Percentiles rank a stretch among this genome's conserved stretches.
Evolutionary conservation across 2,888 invertebrate genomes (phyloP).

Genomic region (Campopleginae sp.): DNA sequence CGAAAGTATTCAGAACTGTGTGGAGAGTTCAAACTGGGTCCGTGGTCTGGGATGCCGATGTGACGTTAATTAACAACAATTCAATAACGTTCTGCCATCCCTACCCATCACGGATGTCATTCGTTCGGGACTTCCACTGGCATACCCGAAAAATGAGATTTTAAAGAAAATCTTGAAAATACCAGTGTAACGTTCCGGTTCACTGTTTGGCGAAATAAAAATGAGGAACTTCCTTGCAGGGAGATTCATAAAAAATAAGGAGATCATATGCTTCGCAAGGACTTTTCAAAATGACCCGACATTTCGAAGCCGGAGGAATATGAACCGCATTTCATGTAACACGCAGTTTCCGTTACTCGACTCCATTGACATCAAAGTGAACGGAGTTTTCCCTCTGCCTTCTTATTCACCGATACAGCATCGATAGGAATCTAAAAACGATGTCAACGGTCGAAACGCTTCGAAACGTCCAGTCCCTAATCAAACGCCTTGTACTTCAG

Average conservation of each 20-base stretch:
- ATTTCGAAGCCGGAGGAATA: neutral
- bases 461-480: slow-evolving; percentile 3
- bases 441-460: neutral
- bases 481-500: slow-evolving; percentile 46
- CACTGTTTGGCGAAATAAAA: neutral
- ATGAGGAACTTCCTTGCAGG: neutral
- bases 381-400: neutral
- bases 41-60: neutral
- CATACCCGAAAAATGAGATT: neutral
- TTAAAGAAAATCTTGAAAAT: neutral
- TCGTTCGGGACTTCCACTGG: neutral
- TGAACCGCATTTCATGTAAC: neutral
- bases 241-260: too few relatives aligned
- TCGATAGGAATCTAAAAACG: neutral
- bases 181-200: neutral
- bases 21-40: neutral
- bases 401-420: neutral
- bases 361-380: neutral
- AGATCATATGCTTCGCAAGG: too few relatives aligned
- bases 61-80: neutral
- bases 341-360: neutral
- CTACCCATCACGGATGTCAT: neutral
- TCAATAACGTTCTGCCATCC: neutral
- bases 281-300: neutral
- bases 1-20: neutral